Base-by-base conservation (phyloP, 2,113 vertebrate species). In the Alosa alosa region DNA sequence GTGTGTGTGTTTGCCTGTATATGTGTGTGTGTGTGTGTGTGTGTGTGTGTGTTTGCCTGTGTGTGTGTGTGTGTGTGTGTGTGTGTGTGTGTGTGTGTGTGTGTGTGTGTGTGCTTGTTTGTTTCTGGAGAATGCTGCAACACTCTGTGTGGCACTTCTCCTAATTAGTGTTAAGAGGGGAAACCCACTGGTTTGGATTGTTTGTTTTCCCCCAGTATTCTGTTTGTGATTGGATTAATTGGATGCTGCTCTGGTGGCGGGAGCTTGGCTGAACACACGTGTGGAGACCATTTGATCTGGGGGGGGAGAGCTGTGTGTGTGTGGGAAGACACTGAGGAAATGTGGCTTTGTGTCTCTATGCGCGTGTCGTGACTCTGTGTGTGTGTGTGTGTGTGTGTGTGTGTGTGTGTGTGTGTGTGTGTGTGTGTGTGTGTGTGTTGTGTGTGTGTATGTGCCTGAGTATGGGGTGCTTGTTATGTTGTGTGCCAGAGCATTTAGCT, bases 201-300 rank as follows among this genome's bases (percentile, higher is more conserved):
- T 87, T 89, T 87, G 85, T 85, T 88, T 85, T 86, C 41, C 45
- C 81, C 86, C 81, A 3, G 82, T 88, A 60, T 87, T 83, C 31
- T 75, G 84, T 50, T 87, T 87, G 75, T 36, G 39, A 36, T n/a
- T 81, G 39, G 39, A 85, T 46, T 86, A 88, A 88, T 88, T 86
- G 75, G 85, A 85, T 55, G 82, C 47, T 17, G 18, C 57, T 64
- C 75, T 39, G 57, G 84, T 55, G 84, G 84, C 47, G 15, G 44
- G 78, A 55, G 6, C 20, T 15, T 49, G 72, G 64, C 25, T 31
- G 60, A 68, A 83, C 64, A 52, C 49, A 81, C 50, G 72, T 31
- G 25, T 60, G 46, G 44, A 6, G 1, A n/a, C 6, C 8, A 31
- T 85, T 83, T 81, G 72, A 83, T 82, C 83, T 83, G 44, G 22